Evolutionary conservation across 2,888 invertebrate species (phyloP), one percentile per base, ranked within the genome.

Genomic region (Melinopterus prodromus): DNA sequence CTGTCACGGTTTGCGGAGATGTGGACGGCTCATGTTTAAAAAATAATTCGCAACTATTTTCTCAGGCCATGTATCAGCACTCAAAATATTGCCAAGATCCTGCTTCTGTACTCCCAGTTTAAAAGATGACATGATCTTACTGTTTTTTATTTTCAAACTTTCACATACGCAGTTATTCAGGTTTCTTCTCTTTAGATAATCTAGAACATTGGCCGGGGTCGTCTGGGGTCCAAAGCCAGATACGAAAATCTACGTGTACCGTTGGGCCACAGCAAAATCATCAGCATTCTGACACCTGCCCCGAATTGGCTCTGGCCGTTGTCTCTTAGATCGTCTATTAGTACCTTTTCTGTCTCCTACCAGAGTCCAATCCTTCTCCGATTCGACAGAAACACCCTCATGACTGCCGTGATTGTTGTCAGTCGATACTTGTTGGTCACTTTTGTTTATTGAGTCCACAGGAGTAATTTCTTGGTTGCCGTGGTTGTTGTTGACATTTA

Each of bases 301-400:
- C 5, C 53, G 53, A 53, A 53, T 53, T 53, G 53, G 53, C 12
- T 53, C 53, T 53, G 53, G 53, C 1, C 53, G 53, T 12, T 53
- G 53, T 53, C 12, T 53, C 53, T 53, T 53, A 53, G 53, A 53
- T 53, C 53, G 53, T 53, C 53, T n/a, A n/a, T n/a, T n/a, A n/a
- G n/a, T n/a, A n/a, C n/a, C n/a, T n/a, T n/a, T n/a, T 53, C 53
- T 53, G 53, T 53, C 53, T 53, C 53, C 53, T 53, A 53, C 53
- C 12, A 53, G 53, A 53, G 53, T 53, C 53, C 53, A 53, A 12
- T 53, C 53, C 53, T 53, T 53, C 53, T 53, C 0, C 7, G 53
- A 53, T 9, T 7, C 53, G 9, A 7, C 53, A 53, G 53, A 12
- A 53, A 4, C 53, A 53, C 12, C 53, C 12, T 53, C 53, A 1